Conservation (phyloP, 2,797 vertebrate species). For the Sebastes cheni region DNA sequence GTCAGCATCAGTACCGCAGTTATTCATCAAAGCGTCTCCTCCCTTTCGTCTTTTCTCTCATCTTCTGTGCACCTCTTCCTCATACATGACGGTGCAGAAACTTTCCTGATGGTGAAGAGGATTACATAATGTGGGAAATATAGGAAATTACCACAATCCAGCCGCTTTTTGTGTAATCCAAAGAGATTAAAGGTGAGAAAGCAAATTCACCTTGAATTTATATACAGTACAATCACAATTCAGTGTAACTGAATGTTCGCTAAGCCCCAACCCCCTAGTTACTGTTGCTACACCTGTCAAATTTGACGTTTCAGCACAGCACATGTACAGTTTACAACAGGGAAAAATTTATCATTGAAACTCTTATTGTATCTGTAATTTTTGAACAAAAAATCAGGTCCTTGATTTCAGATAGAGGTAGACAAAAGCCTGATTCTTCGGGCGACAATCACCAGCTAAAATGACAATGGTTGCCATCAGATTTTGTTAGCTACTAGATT, state of each 20-base stretch:
- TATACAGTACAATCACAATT: too few species aligned
- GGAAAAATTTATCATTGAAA: too few species aligned
- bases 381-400: too few species aligned
- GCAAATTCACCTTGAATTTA: neutral
- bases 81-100: neutral
- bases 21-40: constrained; percentile 63
- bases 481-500: too few species aligned
- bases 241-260: neutral
- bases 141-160: neutral
- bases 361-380: too few species aligned
- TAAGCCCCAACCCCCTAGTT: neutral
- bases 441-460: too few species aligned
- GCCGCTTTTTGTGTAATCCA: neutral
- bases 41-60: constrained; percentile 8
- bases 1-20: constrained; percentile 65
- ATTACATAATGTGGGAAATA: neutral
- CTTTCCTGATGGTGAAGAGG: too few species aligned
- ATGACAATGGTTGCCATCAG: too few species aligned
- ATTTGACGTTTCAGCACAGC: neutral
- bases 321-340: neutral
- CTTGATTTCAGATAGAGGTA: too few species aligned
- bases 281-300: neutral
- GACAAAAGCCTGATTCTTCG: too few species aligned
- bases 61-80: constrained; percentile 4
- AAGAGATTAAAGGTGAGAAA: neutral